phyloP scores from a whole-genome alignment of 2,797 vertebrate genomes.

The Podarcis siculus region DNA sequence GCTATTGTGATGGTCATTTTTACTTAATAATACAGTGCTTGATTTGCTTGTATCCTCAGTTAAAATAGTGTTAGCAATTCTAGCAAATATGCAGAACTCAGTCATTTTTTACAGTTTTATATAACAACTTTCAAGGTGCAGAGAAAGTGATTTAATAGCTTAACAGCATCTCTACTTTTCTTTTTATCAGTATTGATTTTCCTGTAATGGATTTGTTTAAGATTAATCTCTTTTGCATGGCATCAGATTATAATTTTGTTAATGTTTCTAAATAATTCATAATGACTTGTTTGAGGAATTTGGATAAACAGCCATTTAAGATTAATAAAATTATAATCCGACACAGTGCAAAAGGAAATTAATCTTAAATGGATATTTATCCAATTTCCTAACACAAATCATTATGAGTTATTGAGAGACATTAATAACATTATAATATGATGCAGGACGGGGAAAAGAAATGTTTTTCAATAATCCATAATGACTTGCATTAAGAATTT shows the following conservation, averaged over 20 bases:
- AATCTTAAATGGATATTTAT: slow-evolving; percentile 17
- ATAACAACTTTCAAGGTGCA: slow-evolving; percentile 35
- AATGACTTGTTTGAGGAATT: slow-evolving; percentile 62
- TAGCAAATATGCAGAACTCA: not conserved
- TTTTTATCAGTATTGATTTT: slow-evolving; percentile 44
- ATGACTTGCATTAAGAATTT: slow-evolving; percentile 62
- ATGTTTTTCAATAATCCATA: slow-evolving; percentile 37
- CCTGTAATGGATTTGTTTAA: slow-evolving; percentile 55
- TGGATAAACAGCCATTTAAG: slow-evolving; percentile 53
- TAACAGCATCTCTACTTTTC: slow-evolving; percentile 25
- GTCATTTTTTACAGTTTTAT: not conserved
- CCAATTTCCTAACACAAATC: slow-evolving; percentile 20
- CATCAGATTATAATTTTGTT: slow-evolving; percentile 56
- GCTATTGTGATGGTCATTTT: not conserved
- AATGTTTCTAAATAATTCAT: slow-evolving; percentile 49
- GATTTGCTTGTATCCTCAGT: not conserved
- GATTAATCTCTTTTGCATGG: slow-evolving; percentile 53
- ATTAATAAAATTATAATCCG: slow-evolving; percentile 25
- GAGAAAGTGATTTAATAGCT: slow-evolving; percentile 42
- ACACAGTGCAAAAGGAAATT: slow-evolving; percentile 22
- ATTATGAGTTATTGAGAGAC: slow-evolving; percentile 19
- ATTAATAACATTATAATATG: slow-evolving; percentile 31
- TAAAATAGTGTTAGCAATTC: slow-evolving; percentile 35
- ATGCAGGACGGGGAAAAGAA: slow-evolving; percentile 31
- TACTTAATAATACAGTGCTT: not conserved